Base-by-base conservation (phyloP, 2,888 invertebrate genomes). In the Lasius platythorax region DNA sequence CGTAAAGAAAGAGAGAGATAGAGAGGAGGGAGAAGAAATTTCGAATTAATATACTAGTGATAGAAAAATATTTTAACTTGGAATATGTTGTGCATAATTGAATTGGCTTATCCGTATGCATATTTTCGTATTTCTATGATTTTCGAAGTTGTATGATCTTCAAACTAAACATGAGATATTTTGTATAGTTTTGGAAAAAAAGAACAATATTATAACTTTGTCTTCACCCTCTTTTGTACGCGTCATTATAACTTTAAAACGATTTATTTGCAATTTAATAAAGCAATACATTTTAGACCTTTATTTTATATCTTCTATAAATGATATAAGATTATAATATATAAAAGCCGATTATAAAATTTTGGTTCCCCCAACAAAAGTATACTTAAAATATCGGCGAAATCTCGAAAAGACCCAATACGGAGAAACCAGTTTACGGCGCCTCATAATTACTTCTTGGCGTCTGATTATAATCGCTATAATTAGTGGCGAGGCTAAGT, bases 381-480 rank as follows among this genome's bases (percentile, higher is more conserved):
- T 28, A 40, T 28, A 6, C n/a, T 53, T 63, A 28, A 53, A 66
- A 53, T 67, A 28, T 67, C 37, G 66, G 37, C 67, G 28, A 40
- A 68, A 53, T 15, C 40, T 67, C 28, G 37, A 15, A 28, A 53
- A 68, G 76, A 67, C 3, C 53, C 37, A 23, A 67, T 28, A 53
- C 33, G 23, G 6, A 37, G 28, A 53, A 67, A 67, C 53, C 76
- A 76, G 53, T 76, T 76, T 50, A 76, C 18, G 67, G 67, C 75
- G 75, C 37, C 76, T 67, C 53, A 68, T 68, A 68, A 68, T 78
- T 78, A 68, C n/a, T 50, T 18, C 9, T 28, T 6, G 76, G 12
- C 9, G 37, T 37, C 28, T 18, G 40, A 78, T 78, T 40, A 53
- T 68, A 68, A 78, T 78, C 68, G 43, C 28, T 67, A 40, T 56